These are phyloP conservation scores for Limenitis camilla DNA, from an alignment of 2,888 invertebrate genomes.

Conservation along the genomic window DNA sequence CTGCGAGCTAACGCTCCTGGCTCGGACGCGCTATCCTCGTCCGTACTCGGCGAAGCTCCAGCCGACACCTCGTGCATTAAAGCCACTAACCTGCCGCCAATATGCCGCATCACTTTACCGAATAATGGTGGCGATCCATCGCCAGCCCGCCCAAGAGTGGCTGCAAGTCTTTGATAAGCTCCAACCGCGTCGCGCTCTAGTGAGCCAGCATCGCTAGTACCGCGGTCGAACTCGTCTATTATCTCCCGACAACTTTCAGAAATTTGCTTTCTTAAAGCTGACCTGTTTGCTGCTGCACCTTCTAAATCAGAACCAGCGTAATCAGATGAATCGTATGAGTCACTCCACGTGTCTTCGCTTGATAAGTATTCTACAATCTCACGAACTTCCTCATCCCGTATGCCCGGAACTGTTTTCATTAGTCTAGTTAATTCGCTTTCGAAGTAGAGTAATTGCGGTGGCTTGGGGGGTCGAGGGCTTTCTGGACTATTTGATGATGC, in stretches of 20 bases:
- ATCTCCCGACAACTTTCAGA: constrained; percentile 92
- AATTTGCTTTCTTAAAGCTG: constrained; percentile 86
- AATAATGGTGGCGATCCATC: constrained; percentile 86
- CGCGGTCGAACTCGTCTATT: constrained; percentile 89
- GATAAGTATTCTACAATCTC: constrained; percentile 94
- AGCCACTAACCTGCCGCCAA: constrained; percentile 88
- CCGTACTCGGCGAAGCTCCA: constrained; percentile 82
- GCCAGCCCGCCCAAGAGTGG: constrained; percentile 85
- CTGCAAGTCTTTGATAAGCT: constrained; percentile 90
- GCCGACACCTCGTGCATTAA: constrained; percentile 94
- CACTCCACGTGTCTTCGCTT: constrained; percentile 95
- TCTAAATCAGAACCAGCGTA: constrained; percentile 92
- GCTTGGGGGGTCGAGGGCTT: constrained; percentile 80
- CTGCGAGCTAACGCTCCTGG: constrained; percentile 82
- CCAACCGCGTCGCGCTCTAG: constrained; percentile 85
- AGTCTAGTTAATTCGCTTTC: constrained; percentile 91
- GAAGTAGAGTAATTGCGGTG: constrained; percentile 90
- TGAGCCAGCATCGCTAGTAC: constrained; percentile 75
- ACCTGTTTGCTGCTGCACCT: constrained; percentile 77
- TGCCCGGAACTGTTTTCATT: constrained; percentile 95
- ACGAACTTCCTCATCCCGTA: constrained; percentile 90
- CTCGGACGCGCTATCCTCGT: constrained; percentile 83
- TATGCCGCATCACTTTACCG: constrained; percentile 94
- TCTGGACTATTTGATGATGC: constrained; percentile 74
- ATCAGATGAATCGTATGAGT: constrained; percentile 93